Base-by-base conservation (phyloP, 1,140 invertebrate genomes). In the Drosophila pectinifera region DNA sequence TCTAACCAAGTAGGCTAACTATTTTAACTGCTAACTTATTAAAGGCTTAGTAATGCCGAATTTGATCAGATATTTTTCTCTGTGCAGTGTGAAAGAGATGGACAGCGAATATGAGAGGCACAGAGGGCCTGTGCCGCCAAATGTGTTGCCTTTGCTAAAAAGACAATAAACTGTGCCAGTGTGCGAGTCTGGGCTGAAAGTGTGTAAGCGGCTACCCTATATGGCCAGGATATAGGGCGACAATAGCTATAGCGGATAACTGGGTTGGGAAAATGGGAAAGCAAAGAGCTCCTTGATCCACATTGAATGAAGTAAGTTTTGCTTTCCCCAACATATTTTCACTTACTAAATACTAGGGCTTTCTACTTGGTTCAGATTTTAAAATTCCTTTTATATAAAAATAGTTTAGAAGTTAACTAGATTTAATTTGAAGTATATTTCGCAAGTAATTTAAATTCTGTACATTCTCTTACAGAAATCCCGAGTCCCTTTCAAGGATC, bases 101-200 rank as follows among this genome's bases (percentile, higher is more conserved):
- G 26, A 38, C 13, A 31, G 14, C n/a, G 14, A 38, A 51, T 51
- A 51, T 51, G 28, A 69, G 28, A 34, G 39, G 51, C 34, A 31
- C 20, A 64, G 46, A 41, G 18, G 70, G 64, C 64, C 64, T 69
- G 73, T 59, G 48, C 77, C 73, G 67, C 77, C 73, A 69, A 81
- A 78, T 85, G 81, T 81, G 78, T 82, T 59, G 78, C 70, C 69
- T 62, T 79, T 79, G 59, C 75, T 80, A 67, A 78, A 77, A 86
- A 83, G 83, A 86, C 84, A 88, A 89, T 88, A 86, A 86, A 82
- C 70, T 83, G 62, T 73, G 65, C 56, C 79, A 78, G 76, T 77
- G 51, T 70, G 76, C 34, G 45, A 36, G 20, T 20, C 45, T 53
- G 22, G 36, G 8, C 38, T 73, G 62, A 45, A 42, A 42, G 38